Evolutionary conservation across 1,140 invertebrate genomes (phyloP).

Genomic region (Zaprionus davidi): DNA sequence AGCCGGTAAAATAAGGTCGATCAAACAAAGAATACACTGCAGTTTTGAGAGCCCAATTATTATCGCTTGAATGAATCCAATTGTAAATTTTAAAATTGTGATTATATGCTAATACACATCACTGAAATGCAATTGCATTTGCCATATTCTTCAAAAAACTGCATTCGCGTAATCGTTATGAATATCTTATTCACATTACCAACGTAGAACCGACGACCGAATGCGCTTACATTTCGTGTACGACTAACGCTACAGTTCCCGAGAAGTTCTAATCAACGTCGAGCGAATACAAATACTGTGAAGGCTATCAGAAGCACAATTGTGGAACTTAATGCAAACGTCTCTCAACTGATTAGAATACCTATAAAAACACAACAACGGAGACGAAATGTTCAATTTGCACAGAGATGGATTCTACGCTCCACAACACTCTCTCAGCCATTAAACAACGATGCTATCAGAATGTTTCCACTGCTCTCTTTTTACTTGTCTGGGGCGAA

Average conservation of each 20-base stretch:
- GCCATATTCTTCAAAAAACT: neutral
- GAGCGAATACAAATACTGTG: slow-evolving; percentile 62
- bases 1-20: neutral
- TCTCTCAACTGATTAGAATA: slow-evolving; percentile 70
- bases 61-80: neutral
- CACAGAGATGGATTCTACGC: slow-evolving; percentile 37
- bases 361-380: slow-evolving; percentile 46
- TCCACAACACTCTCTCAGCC: slow-evolving; percentile 10
- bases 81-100: neutral
- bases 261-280: slow-evolving; percentile 63
- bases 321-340: slow-evolving; percentile 37
- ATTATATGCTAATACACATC: neutral
- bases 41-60: neutral
- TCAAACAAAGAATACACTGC: neutral
- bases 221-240: slow-evolving; percentile 55
- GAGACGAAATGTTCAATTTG: slow-evolving; percentile 52
- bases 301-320: slow-evolving; percentile 69
- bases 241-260: slow-evolving; percentile 54
- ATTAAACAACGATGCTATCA: slow-evolving; percentile 28
- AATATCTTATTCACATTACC: neutral
- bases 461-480: slow-evolving; percentile 11
- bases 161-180: neutral
- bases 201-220: slow-evolving; percentile 46
- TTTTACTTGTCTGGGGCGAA: slow-evolving; percentile 39
- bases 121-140: neutral